These are phyloP conservation scores for Smittia aterrima DNA, from an alignment of 2,888 invertebrate species.

Conservation along the genomic window DNA sequence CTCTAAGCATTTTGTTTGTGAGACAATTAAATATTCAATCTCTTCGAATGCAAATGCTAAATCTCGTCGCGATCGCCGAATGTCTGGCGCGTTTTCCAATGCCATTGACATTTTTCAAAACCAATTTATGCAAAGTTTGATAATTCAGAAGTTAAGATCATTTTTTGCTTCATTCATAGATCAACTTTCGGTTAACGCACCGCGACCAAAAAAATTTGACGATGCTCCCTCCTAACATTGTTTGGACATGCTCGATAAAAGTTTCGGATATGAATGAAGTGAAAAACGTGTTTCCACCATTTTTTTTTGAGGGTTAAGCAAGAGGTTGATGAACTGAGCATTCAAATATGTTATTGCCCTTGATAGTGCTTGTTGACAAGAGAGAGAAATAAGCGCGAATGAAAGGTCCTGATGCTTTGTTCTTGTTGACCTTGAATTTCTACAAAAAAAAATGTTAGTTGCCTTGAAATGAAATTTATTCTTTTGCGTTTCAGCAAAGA, in stretches of 20 bases:
- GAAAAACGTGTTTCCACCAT: not conserved
- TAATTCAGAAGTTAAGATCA: not conserved
- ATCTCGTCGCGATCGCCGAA: not conserved
- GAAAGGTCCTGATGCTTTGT: not conserved
- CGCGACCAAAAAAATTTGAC: too few relatives aligned
- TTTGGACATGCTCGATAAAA: not conserved
- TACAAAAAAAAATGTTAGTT: not conserved
- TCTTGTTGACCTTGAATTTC: not conserved
- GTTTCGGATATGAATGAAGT: not conserved
- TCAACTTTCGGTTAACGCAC: too few relatives aligned
- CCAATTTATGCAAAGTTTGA: not conserved
- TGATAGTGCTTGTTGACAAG: not conserved
- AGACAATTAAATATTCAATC: too few relatives aligned
- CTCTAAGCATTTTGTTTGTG: too few relatives aligned
- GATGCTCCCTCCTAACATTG: not conserved
- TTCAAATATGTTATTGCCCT: not conserved
- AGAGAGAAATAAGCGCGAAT: not conserved
- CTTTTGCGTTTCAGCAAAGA: not conserved
- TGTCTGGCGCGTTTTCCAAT: not conserved
- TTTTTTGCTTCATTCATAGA: not conserved
- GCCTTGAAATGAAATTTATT: not conserved
- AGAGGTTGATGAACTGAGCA: constrained; percentile 1
- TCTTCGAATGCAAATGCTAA: too few relatives aligned
- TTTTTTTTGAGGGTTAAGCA: not conserved
- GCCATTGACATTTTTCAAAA: not conserved